Evolutionary conservation across 2,888 invertebrate genomes (phyloP), one percentile per base, ranked within the genome.

Genomic region (Dryobota labecula): DNA sequence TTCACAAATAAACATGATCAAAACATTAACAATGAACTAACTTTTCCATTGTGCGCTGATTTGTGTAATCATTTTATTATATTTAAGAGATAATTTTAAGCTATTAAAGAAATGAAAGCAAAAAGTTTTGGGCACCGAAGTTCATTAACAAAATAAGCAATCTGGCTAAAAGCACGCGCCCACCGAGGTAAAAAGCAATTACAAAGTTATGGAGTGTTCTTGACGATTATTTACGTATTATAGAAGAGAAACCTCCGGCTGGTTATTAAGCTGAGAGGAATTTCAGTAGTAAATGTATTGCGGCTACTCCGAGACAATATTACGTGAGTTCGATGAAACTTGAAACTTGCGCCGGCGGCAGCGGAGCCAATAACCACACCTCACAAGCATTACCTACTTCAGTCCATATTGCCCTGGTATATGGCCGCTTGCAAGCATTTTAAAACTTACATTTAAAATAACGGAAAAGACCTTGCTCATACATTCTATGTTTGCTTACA

Each of bases 61-160:
- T 80, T 74, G 67, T 70, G 77, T 85, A 87, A 90, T 90, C 78
- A 87, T 87, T 85, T 87, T 85, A 87, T 86, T 87, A 85, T 86
- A 85, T 86, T 88, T 87, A 79, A 83, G 83, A 88, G 86, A 89
- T 88, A 87, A 91, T 90, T 90, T 85, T 84, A 82, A 89, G 89
- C 89, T 90, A 88, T 90, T 89, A 89, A 88, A 89, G 89, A 87
- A 90, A 84, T 83, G 84, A 85, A 91, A 91, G 86, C 89, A 90
- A 93, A 92, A 94, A 93, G 90, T 94, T 89, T 77, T 86, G 85
- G 87, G 87, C 86, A 86, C 87, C 86, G 81, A 90, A 92, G 91
- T 93, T 94, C 92, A 94, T 94, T 94, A 94, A 93, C 91, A 91
- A 93, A 94, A 94, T 93, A 94, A 93, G 93, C 92, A 94, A 94